Base-by-base conservation (phyloP, 2,888 invertebrate genomes). In the Diaperis boleti region DNA sequence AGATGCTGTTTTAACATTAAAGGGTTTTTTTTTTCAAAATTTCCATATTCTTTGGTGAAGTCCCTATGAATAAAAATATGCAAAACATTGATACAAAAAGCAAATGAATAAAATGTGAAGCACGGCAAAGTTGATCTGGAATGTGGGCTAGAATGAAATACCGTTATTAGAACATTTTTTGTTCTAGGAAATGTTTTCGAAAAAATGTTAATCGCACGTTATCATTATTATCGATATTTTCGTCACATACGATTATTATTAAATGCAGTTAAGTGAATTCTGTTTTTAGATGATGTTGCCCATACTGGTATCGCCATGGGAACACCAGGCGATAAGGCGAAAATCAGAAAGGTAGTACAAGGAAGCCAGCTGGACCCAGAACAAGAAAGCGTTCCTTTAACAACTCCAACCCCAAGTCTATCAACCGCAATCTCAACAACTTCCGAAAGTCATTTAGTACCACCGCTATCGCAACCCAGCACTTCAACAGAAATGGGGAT, bases 271-370 rank as follows among this genome's bases (percentile, higher is more conserved):
- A 11, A 39, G 7, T 15, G 10, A 39, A 13, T 41, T 59, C 45
- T 56, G 50, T 42, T 78, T 78, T 10, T 70, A 82, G 81, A 82
- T 82, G 81, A 82, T 82, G 82, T 79, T 81, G 81, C 75, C 77
- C 73, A 75, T 75, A 78, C 77, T 81, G 81, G 75, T 79, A 79
- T 81, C 81, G 81, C 81, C 81, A 82, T 82, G 82, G 82, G 81
- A 79, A 81, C 81, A 79, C 82, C 82, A 79, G 81, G 81, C 81
- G 82, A 82, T 79, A 78, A 79, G 76, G 72, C 73, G 68, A 72
- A 76, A 72, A 72, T 77, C 73, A 69, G 74, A 74, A 74, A 78
- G 78, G 76, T 80, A 79, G 79, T 78, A 72, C 70, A 68, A 64
- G 65, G 64, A 62, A 67, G 65, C 49, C 69, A 69, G 65, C 72